phyloP scores from a whole-genome alignment of 1,140 invertebrate genomes.

The Triops cancriformis region DNA sequence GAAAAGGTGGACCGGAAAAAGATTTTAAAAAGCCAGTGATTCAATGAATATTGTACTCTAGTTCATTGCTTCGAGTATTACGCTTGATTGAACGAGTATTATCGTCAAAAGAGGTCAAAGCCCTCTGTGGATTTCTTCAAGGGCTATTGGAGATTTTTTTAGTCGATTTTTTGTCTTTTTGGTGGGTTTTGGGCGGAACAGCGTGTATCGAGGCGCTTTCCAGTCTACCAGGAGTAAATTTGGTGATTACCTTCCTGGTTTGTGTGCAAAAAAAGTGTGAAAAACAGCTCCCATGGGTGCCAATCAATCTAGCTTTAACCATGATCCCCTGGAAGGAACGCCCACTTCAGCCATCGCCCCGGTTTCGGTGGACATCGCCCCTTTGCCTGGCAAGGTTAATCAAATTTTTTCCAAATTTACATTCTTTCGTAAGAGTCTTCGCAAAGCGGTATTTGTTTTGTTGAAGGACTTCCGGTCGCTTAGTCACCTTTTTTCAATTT shows the following conservation, averaged over 20 bases:
- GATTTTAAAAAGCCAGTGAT: neutral
- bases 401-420: neutral
- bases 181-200: neutral
- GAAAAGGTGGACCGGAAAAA: neutral
- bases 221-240: neutral
- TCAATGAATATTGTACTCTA: neutral
- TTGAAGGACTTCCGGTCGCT: too few relatives aligned
- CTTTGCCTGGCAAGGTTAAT: neutral
- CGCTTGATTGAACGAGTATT: neutral
- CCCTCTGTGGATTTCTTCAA: neutral
- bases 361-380: neutral
- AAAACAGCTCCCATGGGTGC: neutral
- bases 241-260: neutral
- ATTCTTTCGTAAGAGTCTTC: neutral
- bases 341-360: neutral
- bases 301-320: constrained; percentile 6
- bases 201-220: neutral
- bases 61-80: neutral
- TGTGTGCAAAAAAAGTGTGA: neutral
- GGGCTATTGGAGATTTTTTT: neutral
- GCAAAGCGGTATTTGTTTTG: too few relatives aligned
- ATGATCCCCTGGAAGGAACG: neutral
- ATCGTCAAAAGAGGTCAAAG: neutral
- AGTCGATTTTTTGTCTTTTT: neutral
- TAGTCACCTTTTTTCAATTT: too few relatives aligned